These are phyloP conservation scores for Xanthostigma xanthostigma DNA, from an alignment of 2,888 invertebrate species.

Conservation along the genomic window DNA sequence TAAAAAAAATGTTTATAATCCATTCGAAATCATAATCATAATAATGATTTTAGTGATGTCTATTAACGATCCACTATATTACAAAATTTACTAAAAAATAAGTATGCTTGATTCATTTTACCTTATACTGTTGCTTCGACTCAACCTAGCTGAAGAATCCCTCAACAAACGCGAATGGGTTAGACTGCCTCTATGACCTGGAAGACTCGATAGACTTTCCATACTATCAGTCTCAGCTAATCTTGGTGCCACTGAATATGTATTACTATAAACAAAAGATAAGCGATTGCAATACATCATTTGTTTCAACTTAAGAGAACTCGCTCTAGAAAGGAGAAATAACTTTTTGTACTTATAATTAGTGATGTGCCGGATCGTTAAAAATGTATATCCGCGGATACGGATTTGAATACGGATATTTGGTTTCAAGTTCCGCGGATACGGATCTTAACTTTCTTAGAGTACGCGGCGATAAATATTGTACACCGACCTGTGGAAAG, in stretches of 20 bases:
- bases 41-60: slow-evolving; percentile 6
- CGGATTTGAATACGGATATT: too few species aligned
- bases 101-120: slow-evolving; percentile 28
- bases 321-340: too few species aligned
- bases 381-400: too few species aligned
- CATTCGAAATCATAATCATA: slow-evolving; percentile 1
- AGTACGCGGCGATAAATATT: too few species aligned
- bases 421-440: too few species aligned
- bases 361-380: too few species aligned
- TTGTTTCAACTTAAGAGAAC: too few species aligned
- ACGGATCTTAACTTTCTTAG: too few species aligned
- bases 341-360: too few species aligned
- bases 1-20: slow-evolving; percentile 1
- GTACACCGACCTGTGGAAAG: too few species aligned
- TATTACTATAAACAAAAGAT: slow-evolving; percentile 34
- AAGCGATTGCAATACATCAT: too few species aligned
- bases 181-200: slow-evolving; percentile 45
- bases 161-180: slow-evolving; percentile 54
- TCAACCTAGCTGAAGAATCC: slow-evolving; percentile 60
- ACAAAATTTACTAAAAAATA: slow-evolving; percentile 1
- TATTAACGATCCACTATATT: slow-evolving; percentile 1
- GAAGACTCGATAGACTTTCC: slow-evolving; percentile 51
- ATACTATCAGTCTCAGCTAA: slow-evolving; percentile 85
- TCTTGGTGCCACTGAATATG: slow-evolving; percentile 55
- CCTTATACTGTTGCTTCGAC: slow-evolving; percentile 88